A percentile compares a stretch with the other conserved stretches of the same genome.
phyloP scores from a whole-genome alignment of 2,797 vertebrate species.

The Antennarius maculatus region DNA sequence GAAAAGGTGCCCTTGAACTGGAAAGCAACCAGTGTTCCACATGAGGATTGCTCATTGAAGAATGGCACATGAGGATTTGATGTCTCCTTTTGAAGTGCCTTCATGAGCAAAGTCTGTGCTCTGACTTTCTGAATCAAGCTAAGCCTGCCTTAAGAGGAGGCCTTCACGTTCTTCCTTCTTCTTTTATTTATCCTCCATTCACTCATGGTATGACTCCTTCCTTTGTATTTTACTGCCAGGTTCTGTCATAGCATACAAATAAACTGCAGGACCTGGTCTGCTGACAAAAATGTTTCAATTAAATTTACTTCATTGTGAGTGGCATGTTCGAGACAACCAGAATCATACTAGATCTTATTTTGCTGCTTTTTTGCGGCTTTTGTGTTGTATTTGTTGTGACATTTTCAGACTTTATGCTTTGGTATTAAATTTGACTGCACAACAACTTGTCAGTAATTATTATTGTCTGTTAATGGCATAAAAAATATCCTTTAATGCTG shows the following conservation, averaged over 20 bases:
- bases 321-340: background rate
- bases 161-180: slow-evolving; percentile 54
- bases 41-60: slow-evolving; percentile 61
- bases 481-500: no score
- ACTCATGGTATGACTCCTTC: slow-evolving; percentile 49
- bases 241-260: slow-evolving; percentile 71
- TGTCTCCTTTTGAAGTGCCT: slow-evolving; percentile 82
- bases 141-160: slow-evolving; percentile 77
- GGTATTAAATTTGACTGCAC: background rate
- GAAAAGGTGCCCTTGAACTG: slow-evolving; percentile 77
- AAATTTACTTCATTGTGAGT: slow-evolving; percentile 2
- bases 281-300: slow-evolving; percentile 17
- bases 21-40: slow-evolving; percentile 63
- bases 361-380: background rate
- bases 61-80: slow-evolving; percentile 70
- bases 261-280: slow-evolving; percentile 37
- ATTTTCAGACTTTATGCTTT: background rate
- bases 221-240: slow-evolving; percentile 45
- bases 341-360: background rate
- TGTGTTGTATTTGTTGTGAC: background rate
- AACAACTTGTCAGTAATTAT: background rate
- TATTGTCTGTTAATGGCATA: background rate
- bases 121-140: slow-evolving; percentile 71
- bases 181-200: slow-evolving; percentile 53
- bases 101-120: slow-evolving; percentile 73